Evolutionary conservation across 2,888 invertebrate genomes (phyloP), one percentile per base, ranked within the genome.

Genomic region (Calephelis perditalis): DNA sequence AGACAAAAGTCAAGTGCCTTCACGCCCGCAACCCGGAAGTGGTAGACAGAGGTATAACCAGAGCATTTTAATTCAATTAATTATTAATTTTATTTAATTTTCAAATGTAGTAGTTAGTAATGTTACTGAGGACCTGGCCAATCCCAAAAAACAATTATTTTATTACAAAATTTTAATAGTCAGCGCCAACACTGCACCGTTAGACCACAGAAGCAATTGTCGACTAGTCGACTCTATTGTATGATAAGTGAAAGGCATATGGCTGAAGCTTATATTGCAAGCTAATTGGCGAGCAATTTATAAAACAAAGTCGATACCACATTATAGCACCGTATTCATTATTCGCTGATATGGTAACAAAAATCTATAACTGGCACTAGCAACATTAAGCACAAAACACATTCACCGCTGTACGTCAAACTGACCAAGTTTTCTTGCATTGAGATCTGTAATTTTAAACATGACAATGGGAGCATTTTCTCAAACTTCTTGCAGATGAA

Each of bases 301-400:
- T 54, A 54, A 54, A 36, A 54, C 52, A 54, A 36, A 54, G 26
- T 36, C 35, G 52, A 35, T 54, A 54, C 52, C 52, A 54, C 52
- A 36, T 56, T 43, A 56, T 60, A 60, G 60, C 60, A 60, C 60
- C 56, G 15, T n/a, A 12, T 35, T 44, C 43, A 43, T 45, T 26
- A 37, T 52, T 44, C 44, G 26, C n/a, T 15, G 12, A 49, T 6
- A 7, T 9, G 46, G 4, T 47, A 40, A 58, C 49, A 37, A 49
- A 43, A 15, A 40, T 35, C 15, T 40, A 40, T 40, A 40, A 12
- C 10, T 47, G 36, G 56, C 60, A 60, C 56, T 60, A 59, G 59
- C 59, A 59, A 59, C 59, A 37, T 12, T 40, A 55, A 59, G 59
- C 56, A 46, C 56, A 56, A 57, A 45, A 44, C 44, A 45, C 36